Evolutionary conservation across 2,888 invertebrate species (phyloP), one percentile per base, ranked within the genome.

Genomic region (Catocala sponsa): DNA sequence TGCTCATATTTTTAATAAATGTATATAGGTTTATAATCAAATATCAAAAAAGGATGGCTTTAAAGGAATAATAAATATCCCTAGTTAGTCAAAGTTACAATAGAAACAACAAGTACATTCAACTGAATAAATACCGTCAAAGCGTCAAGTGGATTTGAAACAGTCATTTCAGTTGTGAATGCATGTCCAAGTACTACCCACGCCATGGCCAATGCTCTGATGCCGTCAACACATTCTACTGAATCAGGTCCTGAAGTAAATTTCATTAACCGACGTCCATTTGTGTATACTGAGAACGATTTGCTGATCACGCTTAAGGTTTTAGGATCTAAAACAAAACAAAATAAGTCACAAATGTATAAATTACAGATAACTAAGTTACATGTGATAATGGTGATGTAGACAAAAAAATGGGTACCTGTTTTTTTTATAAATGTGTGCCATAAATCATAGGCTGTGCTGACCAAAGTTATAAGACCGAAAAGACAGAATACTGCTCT

Each of bases 101-200:
- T 42, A n/a, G 11, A 11, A 44, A 12, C 0, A 43, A 43, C 42
- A 43, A 43, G 25, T 25, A 25, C 13, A 12, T 44, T 44, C 4
- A 5, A n/a, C 7, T 48, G 0, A 5, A 11, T 15, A 56, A 80
- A 69, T 69, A 88, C 89, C 60, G 54, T 10, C 32, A 78, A 66
- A 5, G 66, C 47, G 5, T 83, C 84, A 0, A 75, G 4, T 0
- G 83, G 74, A 63, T 90, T 89, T 9, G 60, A 42, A 59, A 71
- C 63, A 68, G 64, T 41, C 5, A 56, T 5, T 55, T 73, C 76
- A n/a, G 75, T 55, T 13, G 68, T 67, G 59, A 85, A 89, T 0
- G 85, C 68, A 62, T 95, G 95, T 0, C 90, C 91, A 1, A 91
- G 52, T 5, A 95, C 74, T 13, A 95, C 88, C 95, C 95, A 95